Conservation (phyloP, 2,888 invertebrate genomes). For the Polylopha cassiicola region DNA sequence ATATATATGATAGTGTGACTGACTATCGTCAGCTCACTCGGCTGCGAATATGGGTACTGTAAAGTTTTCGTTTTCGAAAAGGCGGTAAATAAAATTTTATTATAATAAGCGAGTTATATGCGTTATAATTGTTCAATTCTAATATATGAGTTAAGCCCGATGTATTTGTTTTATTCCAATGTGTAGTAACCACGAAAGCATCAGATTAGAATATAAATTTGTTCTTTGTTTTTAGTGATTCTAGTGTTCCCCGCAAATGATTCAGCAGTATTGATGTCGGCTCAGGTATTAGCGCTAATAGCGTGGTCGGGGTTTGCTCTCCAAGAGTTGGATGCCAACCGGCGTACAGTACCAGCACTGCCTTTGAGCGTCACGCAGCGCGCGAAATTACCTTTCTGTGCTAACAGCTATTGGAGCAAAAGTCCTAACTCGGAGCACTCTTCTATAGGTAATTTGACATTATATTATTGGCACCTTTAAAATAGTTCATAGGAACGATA, state of each 20-base stretch:
- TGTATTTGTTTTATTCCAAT: too few relatives aligned
- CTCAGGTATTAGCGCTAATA: conserved; percentile 52
- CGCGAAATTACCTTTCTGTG: conserved; percentile 48
- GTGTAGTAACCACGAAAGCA: too few relatives aligned
- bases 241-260: conserved; percentile 67
- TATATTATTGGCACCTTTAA: too few relatives aligned
- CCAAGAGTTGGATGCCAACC: conserved; percentile 52
- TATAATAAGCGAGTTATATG: too few relatives aligned
- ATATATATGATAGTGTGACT: too few relatives aligned
- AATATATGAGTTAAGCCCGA: too few relatives aligned
- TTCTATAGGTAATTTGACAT: conserved; percentile 46
- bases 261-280: conserved; percentile 48
- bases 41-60: too few relatives aligned
- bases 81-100: too few relatives aligned
- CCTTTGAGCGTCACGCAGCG: conserved; percentile 49
- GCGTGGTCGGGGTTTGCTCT: conserved; percentile 64
- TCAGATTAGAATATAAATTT: not conserved
- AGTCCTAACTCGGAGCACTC: conserved; percentile 65
- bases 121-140: too few relatives aligned
- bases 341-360: conserved; percentile 55
- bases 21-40: too few relatives aligned
- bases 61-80: too few relatives aligned
- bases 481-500: too few relatives aligned
- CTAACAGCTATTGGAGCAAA: conserved; percentile 58
- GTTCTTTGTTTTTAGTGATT: conserved; percentile 45